A percentile compares a stretch with the other conserved stretches of the same genome.
phyloP scores from a whole-genome alignment of 1,140 invertebrate genomes.

The Drosophila trapezifrons region DNA sequence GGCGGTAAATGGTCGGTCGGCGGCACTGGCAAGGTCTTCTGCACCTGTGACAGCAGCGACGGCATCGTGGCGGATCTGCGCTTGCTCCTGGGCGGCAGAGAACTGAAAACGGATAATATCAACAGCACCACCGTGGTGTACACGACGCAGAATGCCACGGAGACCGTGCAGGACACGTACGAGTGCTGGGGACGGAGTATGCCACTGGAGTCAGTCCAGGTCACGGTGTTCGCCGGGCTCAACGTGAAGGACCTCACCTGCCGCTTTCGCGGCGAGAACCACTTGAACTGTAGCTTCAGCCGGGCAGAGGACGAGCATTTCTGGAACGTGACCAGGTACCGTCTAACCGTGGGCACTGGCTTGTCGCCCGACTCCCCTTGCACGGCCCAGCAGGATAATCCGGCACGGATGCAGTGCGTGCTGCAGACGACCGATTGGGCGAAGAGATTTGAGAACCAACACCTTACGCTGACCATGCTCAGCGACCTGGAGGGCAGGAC shows the following conservation, averaged over 20 bases:
- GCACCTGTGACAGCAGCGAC: neutral
- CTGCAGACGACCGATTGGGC: neutral
- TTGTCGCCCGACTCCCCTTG: neutral
- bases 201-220: fast-evolving
- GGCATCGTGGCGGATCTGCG: neutral
- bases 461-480: constrained; percentile 1
- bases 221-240: neutral
- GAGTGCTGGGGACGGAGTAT: neutral
- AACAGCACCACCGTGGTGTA: neutral
- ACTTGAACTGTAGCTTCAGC: constrained; percentile 3
- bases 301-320: neutral
- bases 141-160: neutral
- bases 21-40: neutral
- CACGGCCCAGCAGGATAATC: neutral
- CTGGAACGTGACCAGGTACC: neutral
- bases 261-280: neutral
- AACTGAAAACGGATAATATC: neutral
- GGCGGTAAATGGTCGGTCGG: neutral
- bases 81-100: too few species aligned
- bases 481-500: neutral
- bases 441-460: fast-evolving
- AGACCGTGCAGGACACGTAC: neutral
- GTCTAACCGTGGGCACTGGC: neutral
- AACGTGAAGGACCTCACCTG: neutral
- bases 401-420: neutral